phyloP scores from a whole-genome alignment of 2,888 invertebrate genomes.

The Theretra japonica region DNA sequence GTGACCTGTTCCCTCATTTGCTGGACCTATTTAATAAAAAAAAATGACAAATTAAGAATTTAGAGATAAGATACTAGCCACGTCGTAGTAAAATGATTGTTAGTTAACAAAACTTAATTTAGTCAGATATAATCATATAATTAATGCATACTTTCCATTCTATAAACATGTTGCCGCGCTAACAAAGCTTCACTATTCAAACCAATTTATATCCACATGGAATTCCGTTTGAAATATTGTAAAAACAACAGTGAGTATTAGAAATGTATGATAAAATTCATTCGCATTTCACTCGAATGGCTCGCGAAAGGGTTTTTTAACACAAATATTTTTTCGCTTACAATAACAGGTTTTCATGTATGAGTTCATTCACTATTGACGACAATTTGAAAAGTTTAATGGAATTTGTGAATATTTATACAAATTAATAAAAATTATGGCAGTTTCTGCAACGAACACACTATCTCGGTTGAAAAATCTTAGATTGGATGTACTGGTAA shows the following conservation, averaged over 20 bases:
- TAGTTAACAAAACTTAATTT: too few species aligned
- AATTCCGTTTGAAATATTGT: not conserved
- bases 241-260: not conserved
- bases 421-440: too few species aligned
- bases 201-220: not conserved
- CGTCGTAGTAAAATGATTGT: too few species aligned
- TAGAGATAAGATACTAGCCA: too few species aligned
- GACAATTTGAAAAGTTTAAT: not conserved
- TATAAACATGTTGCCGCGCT: constrained; percentile 23
- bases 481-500: too few species aligned
- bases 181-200: not conserved
- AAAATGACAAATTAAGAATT: too few species aligned
- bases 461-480: too few species aligned
- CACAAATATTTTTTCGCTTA: not conserved
- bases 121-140: too few species aligned
- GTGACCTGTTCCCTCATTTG: too few species aligned
- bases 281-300: not conserved
- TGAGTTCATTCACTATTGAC: not conserved
- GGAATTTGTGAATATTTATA: not conserved
- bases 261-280: not conserved
- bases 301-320: not conserved
- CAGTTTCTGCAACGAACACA: too few species aligned
- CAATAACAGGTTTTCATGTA: not conserved
- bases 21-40: too few species aligned
- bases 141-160: not conserved